These are phyloP conservation scores for Euclidia mi DNA, from an alignment of 2,888 invertebrate genomes.

Conservation along the genomic window DNA sequence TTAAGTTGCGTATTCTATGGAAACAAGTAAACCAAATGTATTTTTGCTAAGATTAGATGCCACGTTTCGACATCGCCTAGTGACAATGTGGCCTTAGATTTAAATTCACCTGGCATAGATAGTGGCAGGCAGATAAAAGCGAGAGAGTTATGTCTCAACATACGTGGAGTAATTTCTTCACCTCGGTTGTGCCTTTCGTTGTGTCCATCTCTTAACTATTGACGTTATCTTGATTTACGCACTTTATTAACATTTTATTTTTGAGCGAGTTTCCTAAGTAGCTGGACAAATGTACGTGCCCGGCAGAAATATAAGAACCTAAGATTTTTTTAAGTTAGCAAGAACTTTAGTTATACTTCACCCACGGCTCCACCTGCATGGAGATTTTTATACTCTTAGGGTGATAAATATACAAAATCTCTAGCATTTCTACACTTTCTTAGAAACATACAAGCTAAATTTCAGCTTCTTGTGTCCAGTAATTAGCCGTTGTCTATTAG, in stretches of 20 bases:
- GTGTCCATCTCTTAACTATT: conserved; percentile 82
- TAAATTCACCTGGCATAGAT: conserved; percentile 35
- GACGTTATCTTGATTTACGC: conserved; percentile 88
- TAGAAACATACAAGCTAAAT: no score
- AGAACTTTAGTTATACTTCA: no score
- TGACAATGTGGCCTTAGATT: conserved; percentile 1
- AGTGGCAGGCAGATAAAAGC: conserved; percentile 49
- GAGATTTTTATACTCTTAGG: no score
- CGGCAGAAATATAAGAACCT: conserved; percentile 37
- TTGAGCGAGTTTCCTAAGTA: conserved; percentile 74
- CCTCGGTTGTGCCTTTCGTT: conserved; percentile 72
- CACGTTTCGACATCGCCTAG: no score
- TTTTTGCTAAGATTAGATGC: no score
- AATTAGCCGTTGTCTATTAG: no score
- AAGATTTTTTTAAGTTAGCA: no score
- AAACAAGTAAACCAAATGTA: no score
- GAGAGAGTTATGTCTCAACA: conserved; percentile 74
- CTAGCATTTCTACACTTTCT: no score
- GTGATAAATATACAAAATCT: no score
- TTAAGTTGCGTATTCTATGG: background rate
- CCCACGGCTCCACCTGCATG: no score
- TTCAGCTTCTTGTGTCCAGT: no score
- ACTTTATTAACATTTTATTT: conserved; percentile 88
- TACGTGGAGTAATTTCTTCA: conserved; percentile 78
- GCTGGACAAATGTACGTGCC: conserved; percentile 39